These are phyloP conservation scores for Eupithecia subfuscata DNA, from an alignment of 2,888 invertebrate genomes.

Conservation along the genomic window DNA sequence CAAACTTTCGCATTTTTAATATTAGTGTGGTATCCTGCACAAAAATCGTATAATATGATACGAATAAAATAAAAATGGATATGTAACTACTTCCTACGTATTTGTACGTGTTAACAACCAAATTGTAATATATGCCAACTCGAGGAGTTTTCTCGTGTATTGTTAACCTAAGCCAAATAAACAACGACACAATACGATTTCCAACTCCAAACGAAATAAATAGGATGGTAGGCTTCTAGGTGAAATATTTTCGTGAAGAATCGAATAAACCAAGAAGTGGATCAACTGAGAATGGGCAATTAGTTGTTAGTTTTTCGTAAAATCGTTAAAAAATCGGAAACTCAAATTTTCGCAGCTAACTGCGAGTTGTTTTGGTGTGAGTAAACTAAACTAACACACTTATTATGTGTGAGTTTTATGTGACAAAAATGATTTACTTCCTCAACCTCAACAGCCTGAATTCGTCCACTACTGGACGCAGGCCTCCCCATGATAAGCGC, in stretches of 20 bases:
- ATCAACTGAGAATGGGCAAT: not conserved
- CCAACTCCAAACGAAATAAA: slow-evolving; percentile 8
- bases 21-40: too few relatives aligned
- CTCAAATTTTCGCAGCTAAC: too few relatives aligned
- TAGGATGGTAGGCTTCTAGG: slow-evolving; percentile 2
- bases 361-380: too few relatives aligned
- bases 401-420: too few relatives aligned
- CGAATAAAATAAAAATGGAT: not conserved
- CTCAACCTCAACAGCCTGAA: too few relatives aligned
- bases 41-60: not conserved
- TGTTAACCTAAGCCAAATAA: slow-evolving; percentile 2
- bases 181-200: not conserved
- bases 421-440: too few relatives aligned
- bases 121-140: not conserved
- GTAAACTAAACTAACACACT: too few relatives aligned
- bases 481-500: too few relatives aligned
- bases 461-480: too few relatives aligned
- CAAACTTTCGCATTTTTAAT: too few relatives aligned
- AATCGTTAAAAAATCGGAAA: too few relatives aligned
- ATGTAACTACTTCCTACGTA: not conserved
- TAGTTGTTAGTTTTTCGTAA: too few relatives aligned
- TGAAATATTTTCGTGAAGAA: slow-evolving; percentile 5
- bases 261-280: not conserved
- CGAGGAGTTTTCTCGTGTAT: not conserved
- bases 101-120: not conserved